Evolutionary conservation across 2,888 invertebrate species (phyloP), one percentile per base, ranked within the genome.

Genomic region (Phanerotoma sp.): DNA sequence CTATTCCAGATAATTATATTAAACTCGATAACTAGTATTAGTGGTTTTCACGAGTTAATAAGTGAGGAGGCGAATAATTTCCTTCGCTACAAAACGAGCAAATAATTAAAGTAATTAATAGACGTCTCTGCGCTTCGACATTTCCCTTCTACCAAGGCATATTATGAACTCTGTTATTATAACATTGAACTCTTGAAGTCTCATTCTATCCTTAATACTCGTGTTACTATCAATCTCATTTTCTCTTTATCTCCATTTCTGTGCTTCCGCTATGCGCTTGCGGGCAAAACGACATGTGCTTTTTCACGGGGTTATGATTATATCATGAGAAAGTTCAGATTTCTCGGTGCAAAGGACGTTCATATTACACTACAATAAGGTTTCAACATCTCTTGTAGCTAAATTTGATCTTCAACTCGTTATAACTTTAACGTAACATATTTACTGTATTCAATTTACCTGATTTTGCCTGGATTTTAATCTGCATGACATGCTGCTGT

Each of bases 51-150:
- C 7, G 3, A 25, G 48, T 48, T 35, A 35, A 48, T 48, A 35
- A 48, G 48, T 22, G 48, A 33, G 42, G 13, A 20, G 42, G 45
- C 18, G 41, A 40, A 53, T 40, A 32, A 28, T 11, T 35, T 40
- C 16, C 40, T 41, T 33, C 13, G 41, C 28, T 41, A 18, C 33
- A 35, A 42, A 49, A 58, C 52, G 51, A 53, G 48, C 30, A 48
- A 45, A 58, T 58, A 61, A 61, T 58, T 56, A 61, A 58, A 55
- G 54, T 51, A 20, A 25, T 49, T 49, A 16, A 35, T 33, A 28
- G 30, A 30, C 20, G 22, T 16, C 40, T 40, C 16, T n/a, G n/a
- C n/a, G n/a, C 20, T 28, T 49, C 40, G 38, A 49, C 40, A 28
- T 49, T 49, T 40, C 28, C 38, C 40, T 37, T 32, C 18, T 33